Conservation (phyloP, 1,140 invertebrate species). For the Platyura marginata region DNA sequence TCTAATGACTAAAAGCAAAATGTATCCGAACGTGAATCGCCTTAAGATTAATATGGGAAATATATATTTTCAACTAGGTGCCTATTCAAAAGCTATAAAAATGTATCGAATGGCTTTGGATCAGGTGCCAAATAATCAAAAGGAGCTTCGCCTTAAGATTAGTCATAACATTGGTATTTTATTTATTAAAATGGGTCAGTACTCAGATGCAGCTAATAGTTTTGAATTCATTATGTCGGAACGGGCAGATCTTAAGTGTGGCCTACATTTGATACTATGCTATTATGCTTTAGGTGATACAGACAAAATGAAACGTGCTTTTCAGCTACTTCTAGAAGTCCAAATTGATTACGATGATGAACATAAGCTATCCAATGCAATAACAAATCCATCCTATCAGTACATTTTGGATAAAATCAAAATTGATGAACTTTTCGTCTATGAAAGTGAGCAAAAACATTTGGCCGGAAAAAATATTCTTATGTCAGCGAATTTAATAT, state of each 20-base stretch:
- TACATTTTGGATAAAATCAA: slow-evolving; percentile 55
- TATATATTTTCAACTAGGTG: slow-evolving; percentile 88
- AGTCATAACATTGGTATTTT: slow-evolving; percentile 97
- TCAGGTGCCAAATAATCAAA: slow-evolving; percentile 82
- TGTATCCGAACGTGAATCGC: slow-evolving; percentile 74
- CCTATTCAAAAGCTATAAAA: slow-evolving; percentile 91
- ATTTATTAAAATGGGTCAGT: slow-evolving; percentile 90
- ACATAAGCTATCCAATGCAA: slow-evolving; percentile 2
- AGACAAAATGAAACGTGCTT: slow-evolving; percentile 87
- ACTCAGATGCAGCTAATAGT: slow-evolving; percentile 84
- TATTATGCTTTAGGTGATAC: slow-evolving; percentile 85
- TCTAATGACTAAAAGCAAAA: slow-evolving; percentile 66
- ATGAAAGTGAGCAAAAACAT: slow-evolving; percentile 53
- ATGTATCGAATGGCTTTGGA: slow-evolving; percentile 95
- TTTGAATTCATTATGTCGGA: slow-evolving; percentile 98
- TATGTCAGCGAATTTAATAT: slow-evolving; percentile 81
- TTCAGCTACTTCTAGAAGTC: slow-evolving; percentile 77
- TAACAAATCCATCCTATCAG: slow-evolving; percentile 11
- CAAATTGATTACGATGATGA: slow-evolving; percentile 36
- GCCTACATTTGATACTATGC: slow-evolving; percentile 82
- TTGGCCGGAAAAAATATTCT: slow-evolving; percentile 74
- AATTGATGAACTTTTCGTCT: slow-evolving; percentile 56
- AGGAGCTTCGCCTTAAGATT: slow-evolving; percentile 84
- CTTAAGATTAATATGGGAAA: slow-evolving; percentile 98
- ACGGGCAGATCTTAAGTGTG: slow-evolving; percentile 72